Percentiles rank a stretch among this genome's conserved stretches.
Conservation (phyloP, 2,113 vertebrate species). For the Pseudonaja textilis region DNA sequence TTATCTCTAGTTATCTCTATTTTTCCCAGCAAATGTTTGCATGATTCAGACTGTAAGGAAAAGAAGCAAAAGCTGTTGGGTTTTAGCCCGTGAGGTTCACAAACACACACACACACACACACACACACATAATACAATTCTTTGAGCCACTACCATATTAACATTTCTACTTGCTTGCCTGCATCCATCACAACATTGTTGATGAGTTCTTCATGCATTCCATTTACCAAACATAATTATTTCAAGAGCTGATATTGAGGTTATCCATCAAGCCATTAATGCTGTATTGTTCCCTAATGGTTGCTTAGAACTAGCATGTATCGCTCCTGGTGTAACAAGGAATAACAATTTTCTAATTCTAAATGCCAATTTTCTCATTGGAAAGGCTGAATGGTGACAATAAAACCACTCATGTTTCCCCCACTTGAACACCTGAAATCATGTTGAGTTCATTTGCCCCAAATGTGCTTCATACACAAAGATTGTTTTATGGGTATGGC, state of each 20-base stretch:
- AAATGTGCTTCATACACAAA: background rate
- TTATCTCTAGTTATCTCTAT: background rate
- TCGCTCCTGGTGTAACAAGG: slow-evolving; percentile 13
- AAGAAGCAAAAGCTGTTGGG: background rate
- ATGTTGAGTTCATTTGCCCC: background rate
- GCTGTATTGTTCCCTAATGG: slow-evolving; percentile 34
- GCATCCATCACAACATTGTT: background rate
- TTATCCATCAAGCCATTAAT: slow-evolving; percentile 53
- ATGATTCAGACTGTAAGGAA: fast-evolving
- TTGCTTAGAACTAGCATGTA: slow-evolving; percentile 34
- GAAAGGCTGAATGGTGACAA: background rate
- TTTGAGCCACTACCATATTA: background rate
- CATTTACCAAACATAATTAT: slow-evolving; percentile 57
- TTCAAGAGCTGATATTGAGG: slow-evolving; percentile 50
- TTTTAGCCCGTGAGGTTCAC: background rate
- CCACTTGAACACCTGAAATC: background rate
- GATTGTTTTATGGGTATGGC: background rate
- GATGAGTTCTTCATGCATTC: slow-evolving; percentile 39
- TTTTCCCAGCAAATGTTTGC: fast-evolving
- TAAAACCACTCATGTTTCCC: background rate
- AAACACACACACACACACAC: background rate
- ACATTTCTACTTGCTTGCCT: slow-evolving; percentile 6
- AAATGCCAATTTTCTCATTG: background rate
- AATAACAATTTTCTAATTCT: slow-evolving; percentile 14
- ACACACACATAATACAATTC: background rate